Evolutionary conservation across 2,888 invertebrate genomes (phyloP), one percentile per base, ranked within the genome.

Genomic region (Venusia cambrica): DNA sequence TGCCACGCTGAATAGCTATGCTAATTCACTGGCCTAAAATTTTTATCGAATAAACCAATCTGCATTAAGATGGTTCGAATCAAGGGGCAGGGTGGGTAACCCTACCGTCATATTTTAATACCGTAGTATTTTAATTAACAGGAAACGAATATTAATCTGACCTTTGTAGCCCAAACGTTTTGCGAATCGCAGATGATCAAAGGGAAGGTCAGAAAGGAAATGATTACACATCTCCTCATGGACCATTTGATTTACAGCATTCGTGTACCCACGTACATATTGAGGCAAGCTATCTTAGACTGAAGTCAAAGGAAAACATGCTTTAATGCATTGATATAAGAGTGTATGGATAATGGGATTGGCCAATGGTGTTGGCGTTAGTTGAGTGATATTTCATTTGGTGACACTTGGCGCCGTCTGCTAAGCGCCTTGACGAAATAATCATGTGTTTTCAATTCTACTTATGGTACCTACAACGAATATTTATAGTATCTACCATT

Each of bases 371-470:
- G 69, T 62, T 66, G 61, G 62, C 61, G 69, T 73, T 81, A 80
- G 83, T 84, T 79, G 80, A 76, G 75, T 62, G 55, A 77, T 78
- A 78, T 76, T 71, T 80, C 73, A 75, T 64, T 56, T 60, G 54
- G 61, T 62, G 79, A 72, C 73, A 61, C 62, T 54, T 54, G 73
- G 78, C 77, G 78, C 81, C 75, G 72, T 64, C 73, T 68, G 59
- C 61, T 76, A 73, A 76, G 71, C 65, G 70, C 69, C 63, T 73
- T 78, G 74, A 76, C 62, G 73, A 78, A 73, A 70, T 72, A 62
- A 69, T 64, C 63, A 51, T n/a, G n/a, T n/a, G n/a, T n/a, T n/a
- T n/a, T n/a, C n/a, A n/a, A n/a, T n/a, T n/a, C n/a, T n/a, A n/a
- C n/a, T n/a, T n/a, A n/a, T n/a, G n/a, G n/a, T n/a, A n/a, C n/a